Evolutionary conservation across 1,140 invertebrate genomes (phyloP).

Genomic region (Drosophila arizonae): DNA sequence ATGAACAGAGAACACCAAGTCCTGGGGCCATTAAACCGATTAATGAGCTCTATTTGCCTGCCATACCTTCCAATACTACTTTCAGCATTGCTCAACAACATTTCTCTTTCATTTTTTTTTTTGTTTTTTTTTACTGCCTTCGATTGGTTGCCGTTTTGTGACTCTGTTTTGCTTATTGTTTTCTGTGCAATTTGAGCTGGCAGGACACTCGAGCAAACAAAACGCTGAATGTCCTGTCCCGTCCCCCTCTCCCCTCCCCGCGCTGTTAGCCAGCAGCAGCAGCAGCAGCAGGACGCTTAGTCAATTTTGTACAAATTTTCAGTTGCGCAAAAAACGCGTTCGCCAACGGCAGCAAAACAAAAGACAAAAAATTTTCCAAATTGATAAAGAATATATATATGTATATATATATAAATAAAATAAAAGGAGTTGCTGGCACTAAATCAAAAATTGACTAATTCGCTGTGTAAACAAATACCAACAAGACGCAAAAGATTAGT

Average conservation of each 20-base stretch:
- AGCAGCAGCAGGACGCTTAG: conserved; percentile 38
- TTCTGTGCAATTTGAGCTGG: conserved; percentile 73
- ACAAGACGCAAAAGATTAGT: conserved; percentile 60
- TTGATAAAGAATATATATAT: conserved; percentile 1
- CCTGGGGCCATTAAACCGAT: conserved; percentile 71
- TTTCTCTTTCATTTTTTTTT: conserved; percentile 14
- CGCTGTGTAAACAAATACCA: conserved; percentile 66
- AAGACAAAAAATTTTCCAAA: conserved; percentile 8
- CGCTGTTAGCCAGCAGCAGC: background rate
- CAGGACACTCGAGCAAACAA: conserved; percentile 54
- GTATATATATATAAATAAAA: background rate
- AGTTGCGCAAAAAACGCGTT: conserved; percentile 74
- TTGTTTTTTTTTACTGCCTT: conserved; percentile 16
- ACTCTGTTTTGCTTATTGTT: conserved; percentile 65
- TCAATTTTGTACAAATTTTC: conserved; percentile 67
- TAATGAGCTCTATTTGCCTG: conserved; percentile 75
- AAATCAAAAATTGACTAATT: conserved; percentile 64
- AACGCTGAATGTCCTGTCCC: conserved; percentile 16
- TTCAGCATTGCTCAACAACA: conserved; percentile 21
- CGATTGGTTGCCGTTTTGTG: conserved; percentile 31
- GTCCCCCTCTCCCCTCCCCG: background rate
- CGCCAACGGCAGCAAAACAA: conserved; percentile 55
- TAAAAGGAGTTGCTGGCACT: conserved; percentile 17
- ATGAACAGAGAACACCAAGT: conserved; percentile 28
- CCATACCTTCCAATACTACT: conserved; percentile 60